These are phyloP conservation scores for Leptinotarsa haldemani DNA, from an alignment of 2,888 invertebrate genomes.

Conservation along the genomic window DNA sequence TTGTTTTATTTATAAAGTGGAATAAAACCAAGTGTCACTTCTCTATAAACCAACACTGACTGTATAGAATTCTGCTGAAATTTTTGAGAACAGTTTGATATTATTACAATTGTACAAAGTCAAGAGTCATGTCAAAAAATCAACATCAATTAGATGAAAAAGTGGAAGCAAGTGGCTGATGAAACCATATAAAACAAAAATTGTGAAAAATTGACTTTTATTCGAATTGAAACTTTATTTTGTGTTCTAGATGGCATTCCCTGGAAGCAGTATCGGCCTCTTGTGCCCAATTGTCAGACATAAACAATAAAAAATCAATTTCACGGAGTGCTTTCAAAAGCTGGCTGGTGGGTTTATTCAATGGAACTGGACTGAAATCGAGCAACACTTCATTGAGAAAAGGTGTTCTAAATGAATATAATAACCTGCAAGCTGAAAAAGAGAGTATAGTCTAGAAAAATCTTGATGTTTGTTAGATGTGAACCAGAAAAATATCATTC, in stretches of 20 bases:
- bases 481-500: constrained; percentile 16
- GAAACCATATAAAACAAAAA: not conserved
- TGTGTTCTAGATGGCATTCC: constrained; percentile 76
- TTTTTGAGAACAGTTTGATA: no score
- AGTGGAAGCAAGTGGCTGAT: no score
- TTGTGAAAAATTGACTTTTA: not conserved
- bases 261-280: constrained; percentile 74
- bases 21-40: no score
- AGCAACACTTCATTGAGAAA: constrained; percentile 72
- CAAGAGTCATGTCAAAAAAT: no score
- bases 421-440: constrained; percentile 70
- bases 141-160: no score
- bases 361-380: constrained; percentile 76
- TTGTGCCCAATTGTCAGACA: constrained; percentile 58
- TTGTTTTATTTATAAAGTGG: no score
- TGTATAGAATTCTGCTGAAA: no score
- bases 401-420: constrained; percentile 68
- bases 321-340: constrained; percentile 72
- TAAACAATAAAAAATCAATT: constrained; percentile 71
- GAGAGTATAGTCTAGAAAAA: constrained; percentile 70
- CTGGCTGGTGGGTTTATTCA: constrained; percentile 82
- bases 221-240: not conserved
- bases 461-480: constrained; percentile 22
- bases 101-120: no score
- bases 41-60: no score